Conservation (phyloP, 2,113 vertebrate species). For the Chloropsis cyanopogon region DNA sequence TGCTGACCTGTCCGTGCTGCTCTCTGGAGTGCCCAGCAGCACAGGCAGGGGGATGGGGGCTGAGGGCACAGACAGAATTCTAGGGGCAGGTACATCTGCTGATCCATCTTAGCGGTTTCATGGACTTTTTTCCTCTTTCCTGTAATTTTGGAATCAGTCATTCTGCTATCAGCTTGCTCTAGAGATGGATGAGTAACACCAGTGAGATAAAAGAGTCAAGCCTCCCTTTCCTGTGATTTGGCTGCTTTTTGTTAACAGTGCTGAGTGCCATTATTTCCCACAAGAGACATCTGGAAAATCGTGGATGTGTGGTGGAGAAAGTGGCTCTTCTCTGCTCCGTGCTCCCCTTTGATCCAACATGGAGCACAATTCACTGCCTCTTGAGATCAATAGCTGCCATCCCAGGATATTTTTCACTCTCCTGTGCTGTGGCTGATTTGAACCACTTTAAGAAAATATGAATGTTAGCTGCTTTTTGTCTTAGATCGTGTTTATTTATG, state of each 20-base stretch:
- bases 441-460: conserved; percentile 15
- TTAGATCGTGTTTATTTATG: conserved; percentile 38
- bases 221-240: conserved; percentile 49
- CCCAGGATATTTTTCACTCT: conserved; percentile 14
- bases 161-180: conserved; percentile 33
- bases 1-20: neutral
- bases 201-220: conserved; percentile 54
- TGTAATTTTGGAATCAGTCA: conserved; percentile 43
- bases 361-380: conserved; percentile 35
- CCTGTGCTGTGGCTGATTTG: neutral
- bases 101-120: neutral
- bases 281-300: conserved; percentile 53
- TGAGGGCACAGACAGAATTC: neutral
- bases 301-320: conserved; percentile 9
- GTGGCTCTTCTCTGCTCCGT: conserved; percentile 41
- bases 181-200: conserved; percentile 57
- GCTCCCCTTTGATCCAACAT: conserved; percentile 58
- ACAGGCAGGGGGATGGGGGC: neutral
- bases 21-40: neutral
- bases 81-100: neutral
- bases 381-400: conserved; percentile 52
- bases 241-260: conserved; percentile 52
- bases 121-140: neutral
- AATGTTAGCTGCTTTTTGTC: neutral
- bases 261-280: conserved; percentile 47